Percentiles rank a stretch among this genome's conserved stretches.
phyloP scores from a whole-genome alignment of 2,113 vertebrate species.

The Syrmaticus mikado region DNA sequence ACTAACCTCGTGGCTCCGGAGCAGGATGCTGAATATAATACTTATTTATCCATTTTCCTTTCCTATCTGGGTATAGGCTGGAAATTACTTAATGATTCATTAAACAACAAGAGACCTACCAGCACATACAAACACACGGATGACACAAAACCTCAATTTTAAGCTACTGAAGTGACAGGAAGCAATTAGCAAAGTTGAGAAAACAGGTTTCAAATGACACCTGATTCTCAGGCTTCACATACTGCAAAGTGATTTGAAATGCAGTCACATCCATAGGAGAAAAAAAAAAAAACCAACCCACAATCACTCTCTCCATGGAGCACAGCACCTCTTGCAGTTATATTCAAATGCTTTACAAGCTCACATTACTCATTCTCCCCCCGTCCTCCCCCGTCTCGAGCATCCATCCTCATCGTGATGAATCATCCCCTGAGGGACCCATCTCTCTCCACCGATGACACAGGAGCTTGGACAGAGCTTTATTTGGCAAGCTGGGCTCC shows the following conservation, averaged over 20 bases:
- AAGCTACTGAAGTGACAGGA: not conserved
- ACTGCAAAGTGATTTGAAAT: not conserved
- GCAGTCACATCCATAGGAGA: not conserved
- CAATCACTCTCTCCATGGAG: not conserved
- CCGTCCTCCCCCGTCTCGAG: not conserved
- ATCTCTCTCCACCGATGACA: not conserved
- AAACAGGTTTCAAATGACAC: not conserved
- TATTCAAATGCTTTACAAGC: not conserved
- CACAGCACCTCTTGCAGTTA: not conserved
- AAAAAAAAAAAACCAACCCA: not conserved
- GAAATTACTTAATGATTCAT: slow-evolving; percentile 37
- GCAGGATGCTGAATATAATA: not conserved
- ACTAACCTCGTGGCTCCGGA: not conserved
- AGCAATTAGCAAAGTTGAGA: not conserved
- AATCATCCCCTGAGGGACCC: not conserved
- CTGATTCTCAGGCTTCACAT: not conserved
- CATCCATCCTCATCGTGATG: not conserved
- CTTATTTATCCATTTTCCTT: not conserved
- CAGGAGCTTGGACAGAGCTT: not conserved
- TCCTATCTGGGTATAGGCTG: slow-evolving; percentile 38
- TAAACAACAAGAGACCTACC: slow-evolving; percentile 3
- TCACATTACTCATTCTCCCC: not conserved
- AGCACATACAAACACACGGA: not conserved
- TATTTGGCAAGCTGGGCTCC: not conserved
- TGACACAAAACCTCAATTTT: not conserved